Evolutionary conservation across 2,113 vertebrate genomes (phyloP).

Genomic region (Opisthocomus hoazin): DNA sequence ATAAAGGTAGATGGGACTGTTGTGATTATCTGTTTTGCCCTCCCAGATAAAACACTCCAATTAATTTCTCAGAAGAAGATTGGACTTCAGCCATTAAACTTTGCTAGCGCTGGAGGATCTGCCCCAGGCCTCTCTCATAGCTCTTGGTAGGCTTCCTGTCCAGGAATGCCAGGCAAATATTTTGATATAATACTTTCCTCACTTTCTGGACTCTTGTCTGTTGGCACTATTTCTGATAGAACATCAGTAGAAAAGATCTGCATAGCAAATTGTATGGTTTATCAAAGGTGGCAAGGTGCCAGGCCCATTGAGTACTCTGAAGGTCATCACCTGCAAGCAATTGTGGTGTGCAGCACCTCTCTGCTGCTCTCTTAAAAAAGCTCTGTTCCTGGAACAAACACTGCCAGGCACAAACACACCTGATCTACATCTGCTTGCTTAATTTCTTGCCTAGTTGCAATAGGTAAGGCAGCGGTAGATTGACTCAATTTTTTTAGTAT

Average conservation of each 20-base stretch:
- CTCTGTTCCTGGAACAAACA: not conserved
- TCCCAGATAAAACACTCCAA: not conserved
- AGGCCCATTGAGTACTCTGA: not conserved
- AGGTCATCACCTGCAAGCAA: not conserved
- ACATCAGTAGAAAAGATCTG: not conserved
- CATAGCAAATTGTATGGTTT: not conserved
- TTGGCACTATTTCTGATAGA: not conserved
- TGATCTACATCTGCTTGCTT: not conserved
- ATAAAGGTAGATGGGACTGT: not conserved
- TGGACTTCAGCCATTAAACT: not conserved
- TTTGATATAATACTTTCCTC: not conserved
- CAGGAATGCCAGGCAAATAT: not conserved
- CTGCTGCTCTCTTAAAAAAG: not conserved
- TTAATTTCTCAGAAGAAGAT: not conserved
- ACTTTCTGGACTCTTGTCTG: not conserved
- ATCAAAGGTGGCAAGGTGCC: not conserved
- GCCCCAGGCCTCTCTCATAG: not conserved
- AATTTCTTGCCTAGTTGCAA: not conserved
- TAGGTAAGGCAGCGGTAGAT: not conserved
- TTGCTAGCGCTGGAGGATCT: not conserved
- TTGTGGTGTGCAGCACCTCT: not conserved
- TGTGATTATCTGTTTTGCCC: not conserved
- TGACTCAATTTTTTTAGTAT: rapidly evolving
- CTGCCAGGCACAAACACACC: not conserved
- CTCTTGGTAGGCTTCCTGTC: not conserved